Evolutionary conservation across 2,888 invertebrate genomes (phyloP), one percentile per base, ranked within the genome.

Genomic region (Uropetala carovei): DNA sequence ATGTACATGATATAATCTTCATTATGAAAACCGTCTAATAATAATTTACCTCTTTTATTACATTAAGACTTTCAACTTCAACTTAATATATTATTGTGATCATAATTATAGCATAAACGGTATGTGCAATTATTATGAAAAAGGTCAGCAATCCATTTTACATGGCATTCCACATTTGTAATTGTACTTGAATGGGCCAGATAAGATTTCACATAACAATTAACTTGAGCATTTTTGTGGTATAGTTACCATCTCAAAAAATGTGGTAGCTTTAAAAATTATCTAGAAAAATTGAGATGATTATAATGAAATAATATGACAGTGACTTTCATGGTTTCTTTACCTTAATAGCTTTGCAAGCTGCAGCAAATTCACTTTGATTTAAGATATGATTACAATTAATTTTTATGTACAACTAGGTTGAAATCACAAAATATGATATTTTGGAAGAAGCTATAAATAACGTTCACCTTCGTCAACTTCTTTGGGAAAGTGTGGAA

Each of bases 341-440:
- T 43, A 3, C 43, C 43, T 3, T 43, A 43, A 43, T 43, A 5
- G 5, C 5, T 43, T 43, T 43, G 43, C 43, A 43, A 3, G 43
- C 43, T 43, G 43, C 43, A 43, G 43, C 43, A 86, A 60, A 92
- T 93, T 75, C 22, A 16, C 58, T 22, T 57, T 43, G 16, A 27
- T 60, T 92, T 56, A 92, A 22, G 57, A 56, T 14, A 43, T 59
- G 27, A 56, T 75, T 92, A 81, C 4, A 16, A 22, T 68, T 22
- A 43, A 13, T 58, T 64, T 8, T 57, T 59, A 75, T 83, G 8
- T 11, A 11, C 9, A 18, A 93, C 59, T 94, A 98, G 97, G 96
- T 98, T 93, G 98, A 98, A 94, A 97, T 98, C 22, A 97, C 98
- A 0, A 96, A 98, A 94, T 97, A 98, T 94, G 98, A 98, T 93